Evolutionary conservation across 2,797 vertebrate genomes (phyloP).

Genomic region (Lagocephalus sceleratus): DNA sequence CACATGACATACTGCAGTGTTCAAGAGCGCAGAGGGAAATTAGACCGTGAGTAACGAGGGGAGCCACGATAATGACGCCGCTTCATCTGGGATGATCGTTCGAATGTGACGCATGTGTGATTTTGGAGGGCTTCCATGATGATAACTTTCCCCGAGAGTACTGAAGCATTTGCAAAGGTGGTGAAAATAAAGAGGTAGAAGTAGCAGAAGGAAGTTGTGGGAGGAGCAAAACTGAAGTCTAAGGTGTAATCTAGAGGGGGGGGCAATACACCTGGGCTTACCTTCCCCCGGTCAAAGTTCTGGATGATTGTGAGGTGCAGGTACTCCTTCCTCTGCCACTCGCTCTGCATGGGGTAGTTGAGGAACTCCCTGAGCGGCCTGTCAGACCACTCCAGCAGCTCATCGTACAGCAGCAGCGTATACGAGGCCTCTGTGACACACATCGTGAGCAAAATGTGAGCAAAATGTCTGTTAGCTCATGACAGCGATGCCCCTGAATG

Average conservation of each 20-base stretch:
- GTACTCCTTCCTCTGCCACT: constrained; percentile 97
- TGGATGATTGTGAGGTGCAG: constrained; percentile 96
- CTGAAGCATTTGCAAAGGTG: constrained; percentile 9
- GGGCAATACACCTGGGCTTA: too few relatives aligned
- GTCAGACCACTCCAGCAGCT: constrained; percentile 95
- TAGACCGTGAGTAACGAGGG: constrained; percentile 49
- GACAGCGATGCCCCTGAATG: too few relatives aligned
- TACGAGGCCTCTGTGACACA: constrained; percentile 88
- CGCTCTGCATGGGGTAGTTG: constrained; percentile 96
- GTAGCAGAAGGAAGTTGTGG: background rate
- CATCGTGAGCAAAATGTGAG: background rate
- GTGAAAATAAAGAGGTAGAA: constrained; percentile 25
- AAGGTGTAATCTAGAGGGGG: too few relatives aligned
- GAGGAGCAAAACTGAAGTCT: too few relatives aligned
- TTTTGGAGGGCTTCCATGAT: constrained; percentile 21
- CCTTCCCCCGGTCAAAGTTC: constrained; percentile 97
- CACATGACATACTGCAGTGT: constrained; percentile 58
- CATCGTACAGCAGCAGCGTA: constrained; percentile 92
- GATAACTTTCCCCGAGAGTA: constrained; percentile 15
- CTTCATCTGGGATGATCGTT: background rate
- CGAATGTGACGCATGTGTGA: background rate
- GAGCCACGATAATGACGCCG: constrained; percentile 52
- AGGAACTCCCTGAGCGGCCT: constrained; percentile 93
- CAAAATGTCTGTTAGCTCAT: background rate
- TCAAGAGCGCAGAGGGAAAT: constrained; percentile 55